Evolutionary conservation across 1,140 invertebrate species (phyloP).

Genomic region (Pseudomyrmex pallidus): DNA sequence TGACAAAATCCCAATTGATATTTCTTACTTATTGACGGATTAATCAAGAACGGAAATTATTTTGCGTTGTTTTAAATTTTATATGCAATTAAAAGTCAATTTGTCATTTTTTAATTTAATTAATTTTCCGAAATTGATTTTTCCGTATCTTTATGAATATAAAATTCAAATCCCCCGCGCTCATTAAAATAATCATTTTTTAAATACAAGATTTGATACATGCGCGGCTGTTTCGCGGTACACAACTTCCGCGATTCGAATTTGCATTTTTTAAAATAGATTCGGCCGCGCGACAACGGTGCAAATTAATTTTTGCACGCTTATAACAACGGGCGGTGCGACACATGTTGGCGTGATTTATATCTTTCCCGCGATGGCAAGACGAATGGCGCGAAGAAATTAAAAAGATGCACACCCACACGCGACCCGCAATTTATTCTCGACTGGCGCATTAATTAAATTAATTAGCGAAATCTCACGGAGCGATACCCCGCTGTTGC

Average conservation of each 20-base stretch:
- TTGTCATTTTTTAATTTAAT: neutral
- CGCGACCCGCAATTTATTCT: conserved; percentile 51
- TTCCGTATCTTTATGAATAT: neutral
- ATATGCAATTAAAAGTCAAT: neutral
- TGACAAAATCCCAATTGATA: no score
- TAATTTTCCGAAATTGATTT: neutral
- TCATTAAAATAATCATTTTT: conserved; percentile 29
- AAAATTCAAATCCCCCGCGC: neutral
- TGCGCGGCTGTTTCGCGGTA: conserved; percentile 1
- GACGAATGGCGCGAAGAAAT: conserved; percentile 61
- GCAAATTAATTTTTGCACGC: conserved; percentile 61
- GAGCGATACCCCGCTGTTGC: neutral
- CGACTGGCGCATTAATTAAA: conserved; percentile 54
- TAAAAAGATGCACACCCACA: conserved; percentile 61
- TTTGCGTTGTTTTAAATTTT: neutral
- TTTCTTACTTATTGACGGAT: no score
- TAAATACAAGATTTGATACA: conserved; percentile 32
- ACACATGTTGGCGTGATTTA: conserved; percentile 54
- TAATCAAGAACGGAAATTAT: neutral
- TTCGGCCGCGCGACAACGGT: conserved; percentile 10
- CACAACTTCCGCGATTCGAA: conserved; percentile 33
- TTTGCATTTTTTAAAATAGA: conserved; percentile 52
- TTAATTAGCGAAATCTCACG: conserved; percentile 53
- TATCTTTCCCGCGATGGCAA: conserved; percentile 47
- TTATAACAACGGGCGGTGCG: conserved; percentile 55